Evolutionary conservation across 1,140 invertebrate genomes (phyloP), one percentile per base, ranked within the genome.

Genomic region (Lordiphosa collinella): DNA sequence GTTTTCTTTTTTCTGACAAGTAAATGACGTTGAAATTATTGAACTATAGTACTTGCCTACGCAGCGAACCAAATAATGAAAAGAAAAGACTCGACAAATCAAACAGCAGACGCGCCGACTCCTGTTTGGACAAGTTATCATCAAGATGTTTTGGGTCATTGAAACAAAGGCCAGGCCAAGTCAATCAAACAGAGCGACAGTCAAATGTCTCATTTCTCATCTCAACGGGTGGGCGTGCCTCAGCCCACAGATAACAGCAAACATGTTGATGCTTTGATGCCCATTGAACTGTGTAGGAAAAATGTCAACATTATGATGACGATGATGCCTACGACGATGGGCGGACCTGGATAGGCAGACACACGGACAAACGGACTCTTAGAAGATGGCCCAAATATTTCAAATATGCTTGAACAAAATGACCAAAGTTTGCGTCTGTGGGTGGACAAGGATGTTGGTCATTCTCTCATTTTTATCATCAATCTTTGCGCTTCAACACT

Each of bases 401-500:
- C 25, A 63, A 46, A 38, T 43, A 40, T 11, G 12, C 36, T 22
- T 8, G 31, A 40, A 10, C 29, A 35, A 47, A 57, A 53, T 44
- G 51, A 47, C 47, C 73, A 52, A 68, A 68, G 36, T 69, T 60
- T 46, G 14, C 13, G 31, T 9, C 16, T 10, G 52, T 51, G 32
- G 44, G 31, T 40, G 12, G 22, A 29, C 29, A n/a, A n/a, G 18
- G 40, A 18, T 40, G 35, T 36, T 41, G 62, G 47, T 47, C 54
- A 66, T 25, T 67, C 32, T 25, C 32, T 12, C 44, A 29, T 51
- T 57, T 36, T 59, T 58, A 75, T 82, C 75, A 80, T 80, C 75
- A 80, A 80, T 80, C 75, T 80, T 80, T 74, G 60, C 75, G 71
- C 76, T 69, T 82, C 76, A 80, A 71, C 75, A 80, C 75, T 75